A percentile compares a stretch with the other conserved stretches of the same genome.
These are phyloP conservation scores for Mesopsocus fuscifrons DNA, from an alignment of 2,888 invertebrate species.

Conservation along the genomic window DNA sequence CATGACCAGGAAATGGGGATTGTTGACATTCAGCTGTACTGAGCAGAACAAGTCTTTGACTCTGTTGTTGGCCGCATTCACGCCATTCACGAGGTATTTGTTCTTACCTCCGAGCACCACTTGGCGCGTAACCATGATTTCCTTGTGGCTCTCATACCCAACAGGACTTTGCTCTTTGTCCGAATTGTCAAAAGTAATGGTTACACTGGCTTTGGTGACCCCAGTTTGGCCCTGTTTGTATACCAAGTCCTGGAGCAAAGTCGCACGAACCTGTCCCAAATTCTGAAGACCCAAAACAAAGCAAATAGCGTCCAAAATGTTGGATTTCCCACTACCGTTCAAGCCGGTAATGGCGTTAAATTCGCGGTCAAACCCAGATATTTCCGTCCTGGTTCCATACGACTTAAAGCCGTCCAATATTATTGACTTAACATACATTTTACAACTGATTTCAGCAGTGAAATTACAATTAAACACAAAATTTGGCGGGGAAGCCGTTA, in stretches of 20 bases:
- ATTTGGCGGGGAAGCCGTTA: too few species aligned
- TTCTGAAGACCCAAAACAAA: slow-evolving; percentile 93
- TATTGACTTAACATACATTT: slow-evolving; percentile 83
- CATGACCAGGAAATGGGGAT: slow-evolving; percentile 99
- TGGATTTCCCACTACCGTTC: slow-evolving; percentile 96
- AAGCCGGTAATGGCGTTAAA: slow-evolving; percentile 98
- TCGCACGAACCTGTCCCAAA: slow-evolving; percentile 74
- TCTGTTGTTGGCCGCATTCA: slow-evolving; percentile 71
- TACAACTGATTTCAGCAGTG: too few species aligned
- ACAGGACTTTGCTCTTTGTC: slow-evolving; percentile 65
- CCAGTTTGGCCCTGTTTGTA: slow-evolving; percentile 96
- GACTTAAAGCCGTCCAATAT: slow-evolving; percentile 96
- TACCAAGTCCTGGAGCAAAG: slow-evolving; percentile 84
- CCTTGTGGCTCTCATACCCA: slow-evolving; percentile 77
- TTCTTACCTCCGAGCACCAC: slow-evolving; percentile 74
- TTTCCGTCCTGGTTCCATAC: slow-evolving; percentile 80
- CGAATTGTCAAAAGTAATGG: slow-evolving; percentile 85
- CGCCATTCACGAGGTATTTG: slow-evolving; percentile 88
- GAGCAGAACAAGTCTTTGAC: slow-evolving; percentile 92
- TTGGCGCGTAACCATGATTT: slow-evolving; percentile 85
- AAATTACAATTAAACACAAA: too few species aligned
- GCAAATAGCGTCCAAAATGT: slow-evolving; percentile 93
- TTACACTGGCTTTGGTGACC: slow-evolving; percentile 85
- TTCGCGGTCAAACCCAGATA: slow-evolving; percentile 78
- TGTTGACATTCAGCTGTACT: slow-evolving; percentile 94